Conservation (phyloP, 64 coral and sea anemone species). For the Actinia tenebrosa region DNA sequence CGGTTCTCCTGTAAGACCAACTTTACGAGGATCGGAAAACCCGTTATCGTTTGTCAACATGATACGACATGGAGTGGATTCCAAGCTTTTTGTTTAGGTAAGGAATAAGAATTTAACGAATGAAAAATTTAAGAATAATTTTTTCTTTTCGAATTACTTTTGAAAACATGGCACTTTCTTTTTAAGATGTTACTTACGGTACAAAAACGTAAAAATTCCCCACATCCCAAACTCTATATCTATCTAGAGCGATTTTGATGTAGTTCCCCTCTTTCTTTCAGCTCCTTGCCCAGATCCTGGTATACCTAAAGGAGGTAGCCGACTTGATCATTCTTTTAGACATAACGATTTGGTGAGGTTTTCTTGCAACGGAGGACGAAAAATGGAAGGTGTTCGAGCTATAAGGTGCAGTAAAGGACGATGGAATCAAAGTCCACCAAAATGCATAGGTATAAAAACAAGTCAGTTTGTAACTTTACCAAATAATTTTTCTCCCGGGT, state of each 20-base stretch:
- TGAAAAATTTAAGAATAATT: too few relatives aligned
- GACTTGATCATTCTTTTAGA: neutral
- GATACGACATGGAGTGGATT: constrained; percentile 20
- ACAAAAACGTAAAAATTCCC: too few relatives aligned
- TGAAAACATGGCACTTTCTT: too few relatives aligned
- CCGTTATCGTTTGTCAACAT: neutral
- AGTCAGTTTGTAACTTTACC: too few relatives aligned
- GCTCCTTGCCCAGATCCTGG: constrained; percentile 26
- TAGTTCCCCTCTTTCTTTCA: neutral
- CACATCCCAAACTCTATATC: neutral
- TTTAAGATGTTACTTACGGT: too few relatives aligned
- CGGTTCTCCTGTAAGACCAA: constrained; percentile 20
- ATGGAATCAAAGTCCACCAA: constrained; percentile 27
- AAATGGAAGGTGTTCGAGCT: constrained; percentile 17
- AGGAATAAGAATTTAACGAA: neutral
- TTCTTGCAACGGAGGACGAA: neutral
- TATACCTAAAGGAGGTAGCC: neutral
- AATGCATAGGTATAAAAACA: constrained; percentile 6
- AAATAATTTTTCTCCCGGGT: too few relatives aligned
- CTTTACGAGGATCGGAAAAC: constrained; percentile 23
- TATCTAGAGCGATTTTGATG: neutral
- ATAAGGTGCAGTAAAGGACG: constrained; percentile 37
- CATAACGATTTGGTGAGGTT: constrained; percentile 24
- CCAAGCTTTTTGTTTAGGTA: constrained; percentile 22
- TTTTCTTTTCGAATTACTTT: too few relatives aligned